Evolutionary conservation across 2,888 invertebrate genomes (phyloP), one percentile per base, ranked within the genome.

Genomic region (Drosophila merina): DNA sequence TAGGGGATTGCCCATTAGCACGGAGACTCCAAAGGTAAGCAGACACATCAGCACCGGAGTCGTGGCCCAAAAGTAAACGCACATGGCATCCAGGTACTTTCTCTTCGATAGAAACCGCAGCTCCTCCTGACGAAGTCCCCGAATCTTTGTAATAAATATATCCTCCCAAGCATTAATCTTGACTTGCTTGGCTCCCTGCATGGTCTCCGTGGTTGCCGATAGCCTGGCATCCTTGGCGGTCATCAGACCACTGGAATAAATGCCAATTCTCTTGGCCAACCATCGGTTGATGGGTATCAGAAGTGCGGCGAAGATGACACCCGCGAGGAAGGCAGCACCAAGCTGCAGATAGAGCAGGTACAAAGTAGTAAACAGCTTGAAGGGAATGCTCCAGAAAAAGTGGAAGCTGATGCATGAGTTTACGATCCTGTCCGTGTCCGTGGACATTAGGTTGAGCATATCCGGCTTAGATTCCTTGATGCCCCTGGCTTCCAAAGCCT

Each of bases 31-130:
- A 86, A 98, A 96, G 0, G 97, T 97, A 8, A 97, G 92, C 63
- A 97, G 94, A 2, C 97, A 95, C 84, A 97, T 97, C 20, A 97
- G 90, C 28, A 99, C 97, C 0, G 99, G 99, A 6, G 99, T 99
- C 0, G 98, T 97, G 0, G 99, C 99, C 99, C 99, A 99, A 91
- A 99, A 96, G 91, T 97, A 99, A 10, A 99, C 99, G 92, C 99
- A 99, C 68, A 98, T 92, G 0, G 99, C 99, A 92, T 99, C 99
- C 76, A 99, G 92, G 92, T 99, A 99, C 93, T 99, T 99, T 68
- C 98, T 94, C 7, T 95, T 95, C 76, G 95, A 95, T 63, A 98
- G 92, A 90, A 95, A 96, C 62, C 94, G 94, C 52, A 98, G 90
- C 92, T 98, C 98, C 45, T 93, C 92, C 20, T 92, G 92, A 50